Evolutionary conservation across 2,113 vertebrate species (phyloP).

Genomic region (Pseudorhombus dupliciocellatus): DNA sequence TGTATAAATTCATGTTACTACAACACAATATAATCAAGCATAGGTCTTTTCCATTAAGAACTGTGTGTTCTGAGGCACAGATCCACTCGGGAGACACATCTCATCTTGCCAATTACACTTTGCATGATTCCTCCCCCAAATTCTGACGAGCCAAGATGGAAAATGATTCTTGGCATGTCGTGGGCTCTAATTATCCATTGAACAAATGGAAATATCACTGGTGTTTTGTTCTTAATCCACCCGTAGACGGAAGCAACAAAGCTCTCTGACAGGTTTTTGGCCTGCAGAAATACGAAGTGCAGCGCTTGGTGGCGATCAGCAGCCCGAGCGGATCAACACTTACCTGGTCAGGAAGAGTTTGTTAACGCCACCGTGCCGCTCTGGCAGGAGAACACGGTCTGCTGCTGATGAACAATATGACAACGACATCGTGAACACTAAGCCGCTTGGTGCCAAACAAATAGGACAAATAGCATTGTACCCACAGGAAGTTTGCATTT

Average conservation of each 20-base stretch:
- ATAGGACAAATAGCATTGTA: constrained; percentile 49
- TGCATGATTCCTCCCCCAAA: constrained; percentile 83
- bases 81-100: constrained; percentile 69
- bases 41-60: constrained; percentile 66
- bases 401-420: constrained; percentile 24
- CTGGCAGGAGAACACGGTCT: constrained; percentile 25
- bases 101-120: constrained; percentile 81
- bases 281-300: constrained; percentile 28
- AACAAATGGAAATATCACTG: constrained; percentile 81
- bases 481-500: constrained; percentile 44
- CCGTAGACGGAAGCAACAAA: constrained; percentile 58
- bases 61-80: constrained; percentile 55
- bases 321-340: neutral
- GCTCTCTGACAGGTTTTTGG: constrained; percentile 67
- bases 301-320: constrained; percentile 45
- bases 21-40: constrained; percentile 58
- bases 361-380: constrained; percentile 11
- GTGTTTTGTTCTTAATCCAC: constrained; percentile 76
- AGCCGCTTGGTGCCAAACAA: constrained; percentile 24
- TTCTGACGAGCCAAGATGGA: constrained; percentile 80
- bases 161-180: constrained; percentile 84
- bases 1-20: constrained; percentile 40
- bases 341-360: constrained; percentile 53
- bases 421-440: constrained; percentile 26
- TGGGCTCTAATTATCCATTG: constrained; percentile 82